Percentiles rank a stretch among this genome's conserved stretches.
Conservation (phyloP, 2,113 vertebrate species). For the Nycticebus coucang region DNA sequence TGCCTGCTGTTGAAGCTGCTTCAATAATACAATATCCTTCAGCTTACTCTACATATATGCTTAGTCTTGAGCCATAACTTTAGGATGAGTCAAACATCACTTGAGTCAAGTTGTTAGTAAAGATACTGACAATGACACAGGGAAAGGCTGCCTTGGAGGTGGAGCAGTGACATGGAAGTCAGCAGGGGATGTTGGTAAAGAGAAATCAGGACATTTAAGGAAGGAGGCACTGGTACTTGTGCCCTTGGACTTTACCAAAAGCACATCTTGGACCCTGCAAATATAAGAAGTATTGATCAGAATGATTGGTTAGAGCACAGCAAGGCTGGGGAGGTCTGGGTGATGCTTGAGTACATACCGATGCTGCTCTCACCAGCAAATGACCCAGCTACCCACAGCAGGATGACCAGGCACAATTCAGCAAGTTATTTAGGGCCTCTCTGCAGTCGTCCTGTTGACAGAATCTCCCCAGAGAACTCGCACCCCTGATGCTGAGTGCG, state of each 20-base stretch:
- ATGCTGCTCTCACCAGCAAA: slow-evolving; percentile 65
- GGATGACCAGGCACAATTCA: slow-evolving; percentile 72
- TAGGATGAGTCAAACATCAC: slow-evolving; percentile 72
- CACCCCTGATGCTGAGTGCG: slow-evolving; percentile 71
- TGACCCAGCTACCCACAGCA: slow-evolving; percentile 47
- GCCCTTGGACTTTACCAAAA: neutral
- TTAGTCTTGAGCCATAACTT: slow-evolving; percentile 73
- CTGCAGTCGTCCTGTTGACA: slow-evolving; percentile 72
- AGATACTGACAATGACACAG: slow-evolving; percentile 74
- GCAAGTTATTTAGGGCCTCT: slow-evolving; percentile 68
- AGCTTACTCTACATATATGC: slow-evolving; percentile 72
- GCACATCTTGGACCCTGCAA: neutral
- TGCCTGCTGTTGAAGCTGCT: slow-evolving; percentile 69
- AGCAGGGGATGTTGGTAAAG: neutral
- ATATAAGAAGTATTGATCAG: neutral
- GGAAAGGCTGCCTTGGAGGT: slow-evolving; percentile 68
- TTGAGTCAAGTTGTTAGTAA: slow-evolving; percentile 75
- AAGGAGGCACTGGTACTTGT: neutral
- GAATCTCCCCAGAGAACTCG: slow-evolving; percentile 74
- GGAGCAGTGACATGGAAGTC: neutral
- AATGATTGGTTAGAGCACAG: neutral
- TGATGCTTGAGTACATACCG: neutral
- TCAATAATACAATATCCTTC: slow-evolving; percentile 72
- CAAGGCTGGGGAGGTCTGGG: neutral
- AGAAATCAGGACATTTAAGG: slow-evolving; percentile 27